A percentile compares a stretch with the other conserved stretches of the same genome.
Conservation (phyloP, 2,113 vertebrate genomes). For the Lonchura striata region DNA sequence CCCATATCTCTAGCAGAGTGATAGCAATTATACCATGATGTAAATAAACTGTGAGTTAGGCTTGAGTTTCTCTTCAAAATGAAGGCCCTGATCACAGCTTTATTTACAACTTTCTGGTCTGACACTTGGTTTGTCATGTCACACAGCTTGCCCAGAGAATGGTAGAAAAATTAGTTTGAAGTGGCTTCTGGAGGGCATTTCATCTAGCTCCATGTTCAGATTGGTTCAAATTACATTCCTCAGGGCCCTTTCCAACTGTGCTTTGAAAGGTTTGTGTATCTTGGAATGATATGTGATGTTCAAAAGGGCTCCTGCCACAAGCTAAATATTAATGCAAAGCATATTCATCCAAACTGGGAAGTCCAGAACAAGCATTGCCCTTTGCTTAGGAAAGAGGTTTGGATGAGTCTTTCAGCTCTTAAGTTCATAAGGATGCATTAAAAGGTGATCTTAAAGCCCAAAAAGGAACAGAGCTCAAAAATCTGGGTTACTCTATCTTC, state of each 20-base stretch:
- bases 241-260: background rate
- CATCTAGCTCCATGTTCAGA: background rate
- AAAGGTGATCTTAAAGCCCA: background rate
- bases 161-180: background rate
- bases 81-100: background rate
- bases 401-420: background rate
- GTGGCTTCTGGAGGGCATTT: background rate
- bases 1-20: background rate
- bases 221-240: background rate
- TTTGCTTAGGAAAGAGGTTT: background rate
- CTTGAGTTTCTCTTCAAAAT: background rate
- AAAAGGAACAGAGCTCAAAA: background rate
- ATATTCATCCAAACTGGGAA: background rate
- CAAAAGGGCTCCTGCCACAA: background rate
- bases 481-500: background rate
- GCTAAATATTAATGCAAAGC: background rate
- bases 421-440: background rate
- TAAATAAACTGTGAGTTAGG: background rate
- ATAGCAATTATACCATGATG: background rate
- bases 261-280: background rate
- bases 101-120: background rate
- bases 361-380: background rate
- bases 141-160: background rate
- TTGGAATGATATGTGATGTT: rapidly evolving
- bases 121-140: background rate